Evolutionary conservation across 2,113 vertebrate genomes (phyloP), one percentile per base, ranked within the genome.

Genomic region (Melanocharis versteri): DNA sequence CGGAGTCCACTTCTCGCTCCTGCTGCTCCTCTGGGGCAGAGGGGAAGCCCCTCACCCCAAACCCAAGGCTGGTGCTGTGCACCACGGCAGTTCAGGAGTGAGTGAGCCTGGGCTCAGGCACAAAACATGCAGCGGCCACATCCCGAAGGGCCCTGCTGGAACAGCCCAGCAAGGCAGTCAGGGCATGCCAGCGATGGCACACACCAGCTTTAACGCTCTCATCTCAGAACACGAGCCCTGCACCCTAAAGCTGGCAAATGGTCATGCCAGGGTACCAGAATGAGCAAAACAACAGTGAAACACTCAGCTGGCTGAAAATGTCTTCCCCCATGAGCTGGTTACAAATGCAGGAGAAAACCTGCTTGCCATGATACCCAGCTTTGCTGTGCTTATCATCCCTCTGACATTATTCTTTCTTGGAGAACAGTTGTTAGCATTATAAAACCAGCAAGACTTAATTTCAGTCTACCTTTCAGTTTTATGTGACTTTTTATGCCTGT

Each of bases 191-290:
- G 2, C 0, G 0, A 28, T 0, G 2, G 57, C 45, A 64, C 26
- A 56, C 6, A 5, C 0, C 0, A 42, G 28, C 17, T 89, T 61
- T 64, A 62, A 66, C 0, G 0, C 42, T 35, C 35, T 70, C 12
- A 48, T 54, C 44, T 78, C 69, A 65, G 39, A 28, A 47, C 8
- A 3, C 1, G 4, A 50, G 12, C 39, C 23, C 51, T 64, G 82
- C 39, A 56, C 44, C 40, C 68, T 31, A 12, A 54, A 69, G 39
- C n/a, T 53, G 64, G 22, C 30, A 66, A 50, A 62, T 0, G 1
- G 33, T 21, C 50, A 27, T 2, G 0, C 33, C 16, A 57, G 7
- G 21, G 30, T 40, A 33, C 26, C 64, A 60, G 60, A 70, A 62
- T 3, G 8, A 77, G 26, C 17, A 31, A 75, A 93, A 28, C 7